phyloP scores from a whole-genome alignment of 2,797 vertebrate species.

The Phalanger gymnotis region DNA sequence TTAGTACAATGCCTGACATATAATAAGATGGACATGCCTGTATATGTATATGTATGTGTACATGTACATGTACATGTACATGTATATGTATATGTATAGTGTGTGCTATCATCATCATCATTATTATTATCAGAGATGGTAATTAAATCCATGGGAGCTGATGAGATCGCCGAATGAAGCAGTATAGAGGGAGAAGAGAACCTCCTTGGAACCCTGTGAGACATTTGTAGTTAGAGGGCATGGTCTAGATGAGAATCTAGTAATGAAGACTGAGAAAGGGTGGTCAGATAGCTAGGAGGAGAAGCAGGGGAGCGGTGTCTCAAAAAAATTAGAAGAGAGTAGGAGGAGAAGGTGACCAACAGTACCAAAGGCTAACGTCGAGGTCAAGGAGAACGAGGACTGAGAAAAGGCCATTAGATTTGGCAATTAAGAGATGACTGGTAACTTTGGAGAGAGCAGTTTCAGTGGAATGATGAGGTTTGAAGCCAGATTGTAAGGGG shows the following conservation, averaged over 20 bases:
- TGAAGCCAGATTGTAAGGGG: background rate
- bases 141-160: background rate
- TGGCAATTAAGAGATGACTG: background rate
- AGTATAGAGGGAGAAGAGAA: background rate
- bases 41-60: background rate
- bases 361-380: background rate
- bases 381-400: background rate
- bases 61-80: no score
- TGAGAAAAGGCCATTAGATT: background rate
- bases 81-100: background rate
- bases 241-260: background rate
- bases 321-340: background rate
- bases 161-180: background rate
- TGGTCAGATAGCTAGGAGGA: background rate
- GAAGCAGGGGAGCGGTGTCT: background rate
- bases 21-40: background rate
- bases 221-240: background rate
- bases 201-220: background rate
- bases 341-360: background rate
- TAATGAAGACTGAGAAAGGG: background rate
- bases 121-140: background rate
- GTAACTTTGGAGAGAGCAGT: background rate
- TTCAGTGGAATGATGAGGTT: background rate
- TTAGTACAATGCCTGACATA: background rate
- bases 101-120: no score